Base-by-base conservation (phyloP, 2,113 vertebrate species). In the Hypomesus transpacificus region DNA sequence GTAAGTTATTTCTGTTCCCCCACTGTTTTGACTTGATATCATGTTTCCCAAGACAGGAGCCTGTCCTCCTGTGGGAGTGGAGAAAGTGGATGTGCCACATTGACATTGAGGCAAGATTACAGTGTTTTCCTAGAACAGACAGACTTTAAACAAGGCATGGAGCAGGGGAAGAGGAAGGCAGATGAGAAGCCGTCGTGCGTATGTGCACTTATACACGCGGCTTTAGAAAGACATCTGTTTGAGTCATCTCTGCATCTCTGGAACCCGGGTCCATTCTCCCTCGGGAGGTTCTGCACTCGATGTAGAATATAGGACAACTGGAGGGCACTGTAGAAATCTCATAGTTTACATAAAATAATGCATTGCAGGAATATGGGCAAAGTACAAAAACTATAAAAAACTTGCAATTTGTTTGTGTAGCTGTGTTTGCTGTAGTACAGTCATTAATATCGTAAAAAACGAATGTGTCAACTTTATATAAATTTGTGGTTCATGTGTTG, bases 31-130 rank as follows among this genome's bases (percentile, higher is more conserved):
- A 86, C 69, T 56, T 70, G 73, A 77, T 81, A 81, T 85, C 66
- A 62, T 78, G 86, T 86, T 91, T 82, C 84, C 75, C 74, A 75
- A 75, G 81, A 82, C 78, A 77, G 76, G 76, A 78, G 76, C 66
- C 71, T 61, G 81, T 75, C 71, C 68, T 61, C 78, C 24, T 54
- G 75, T 66, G 52, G 76, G 75, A 72, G 72, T 70, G 66, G 78
- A 72, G 78, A 75, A 75, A 83, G 73, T 71, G 73, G 81, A 86
- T 80, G 81, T 79, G 64, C 68, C 11, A 26, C 57, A 34, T 84
- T 84, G 85, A 87, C 89, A 84, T 67, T 74, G 71, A 80, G 75
- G 76, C 66, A 69, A 81, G 83, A 89, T 87, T 82, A 82, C 61
- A 74, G 52, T 73, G 82, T 84, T 80, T 69, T 82, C 74, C 80